A percentile compares a stretch with the other conserved stretches of the same genome.
Evolutionary conservation across 2,888 invertebrate genomes (phyloP).

Genomic region (Mayetiola destructor): DNA sequence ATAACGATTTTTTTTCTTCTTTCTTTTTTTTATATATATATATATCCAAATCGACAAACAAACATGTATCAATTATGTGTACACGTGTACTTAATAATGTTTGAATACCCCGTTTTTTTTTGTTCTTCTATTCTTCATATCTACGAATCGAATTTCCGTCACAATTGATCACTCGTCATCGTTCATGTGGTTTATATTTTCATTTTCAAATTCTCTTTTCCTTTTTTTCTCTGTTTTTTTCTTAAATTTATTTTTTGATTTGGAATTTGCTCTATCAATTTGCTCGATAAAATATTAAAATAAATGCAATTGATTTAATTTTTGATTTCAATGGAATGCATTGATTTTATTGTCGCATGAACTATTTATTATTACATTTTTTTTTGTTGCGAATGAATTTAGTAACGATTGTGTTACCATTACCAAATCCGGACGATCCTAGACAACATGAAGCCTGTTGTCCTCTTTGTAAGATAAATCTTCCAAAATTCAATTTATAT

Average conservation of each 20-base stretch:
- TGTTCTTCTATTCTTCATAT: too few species aligned
- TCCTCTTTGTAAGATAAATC: constrained; percentile 56
- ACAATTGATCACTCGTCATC: too few species aligned
- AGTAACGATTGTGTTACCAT: constrained; percentile 64
- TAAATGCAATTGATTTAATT: too few species aligned
- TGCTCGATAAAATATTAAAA: too few species aligned
- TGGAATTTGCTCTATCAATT: neutral
- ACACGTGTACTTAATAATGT: too few species aligned
- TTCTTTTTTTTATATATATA: neutral
- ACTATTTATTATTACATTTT: neutral
- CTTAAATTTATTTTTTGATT: neutral
- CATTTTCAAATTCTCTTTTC: neutral
- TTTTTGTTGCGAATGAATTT: neutral
- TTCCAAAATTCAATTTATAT: neutral
- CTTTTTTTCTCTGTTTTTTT: neutral
- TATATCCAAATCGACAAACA: too few species aligned
- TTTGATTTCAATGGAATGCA: too few species aligned
- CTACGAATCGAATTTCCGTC: too few species aligned
- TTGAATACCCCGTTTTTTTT: too few species aligned
- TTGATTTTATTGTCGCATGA: neutral
- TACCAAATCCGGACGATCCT: constrained; percentile 74
- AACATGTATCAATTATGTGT: too few species aligned
- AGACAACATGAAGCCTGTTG: constrained; percentile 85
- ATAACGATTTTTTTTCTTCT: neutral
- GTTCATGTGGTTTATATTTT: neutral